phyloP scores from a whole-genome alignment of 2,113 vertebrate genomes.

The Anarhynchus alexandrinus region DNA sequence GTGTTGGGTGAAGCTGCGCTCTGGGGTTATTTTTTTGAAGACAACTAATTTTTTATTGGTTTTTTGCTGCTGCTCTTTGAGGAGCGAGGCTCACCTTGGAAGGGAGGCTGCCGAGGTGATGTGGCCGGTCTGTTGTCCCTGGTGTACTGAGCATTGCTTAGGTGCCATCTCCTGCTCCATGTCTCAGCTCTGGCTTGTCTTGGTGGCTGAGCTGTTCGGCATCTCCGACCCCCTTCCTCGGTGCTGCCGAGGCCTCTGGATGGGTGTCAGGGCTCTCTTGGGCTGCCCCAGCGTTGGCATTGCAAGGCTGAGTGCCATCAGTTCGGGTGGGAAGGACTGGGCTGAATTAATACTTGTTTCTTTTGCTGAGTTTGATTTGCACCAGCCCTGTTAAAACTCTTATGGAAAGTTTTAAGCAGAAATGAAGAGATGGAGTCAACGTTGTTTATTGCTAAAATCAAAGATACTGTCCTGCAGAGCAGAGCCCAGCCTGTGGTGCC shows the following conservation, averaged over 20 bases:
- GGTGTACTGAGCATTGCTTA: neutral
- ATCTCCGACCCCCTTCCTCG: neutral
- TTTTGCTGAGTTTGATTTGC: neutral
- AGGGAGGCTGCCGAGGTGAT: neutral
- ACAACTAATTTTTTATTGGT: neutral
- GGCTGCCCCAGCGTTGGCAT: neutral
- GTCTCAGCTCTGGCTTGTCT: neutral
- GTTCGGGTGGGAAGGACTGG: neutral
- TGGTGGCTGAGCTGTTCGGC: neutral
- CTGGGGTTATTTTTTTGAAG: neutral
- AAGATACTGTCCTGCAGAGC: neutral
- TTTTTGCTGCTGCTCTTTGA: neutral
- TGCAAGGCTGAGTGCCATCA: neutral
- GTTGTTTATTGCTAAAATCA: neutral
- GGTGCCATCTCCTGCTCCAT: rapidly evolving
- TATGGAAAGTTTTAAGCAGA: neutral
- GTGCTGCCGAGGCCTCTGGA: neutral
- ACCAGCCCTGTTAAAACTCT: neutral
- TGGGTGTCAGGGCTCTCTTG: neutral
- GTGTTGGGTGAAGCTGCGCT: neutral
- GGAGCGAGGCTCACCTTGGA: neutral
- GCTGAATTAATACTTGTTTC: neutral
- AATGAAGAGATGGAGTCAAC: neutral
- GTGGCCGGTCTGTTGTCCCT: rapidly evolving
- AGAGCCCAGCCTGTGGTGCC: neutral